phyloP scores from a whole-genome alignment of 2,888 invertebrate species.

The Lasioglossum pauxillum region DNA sequence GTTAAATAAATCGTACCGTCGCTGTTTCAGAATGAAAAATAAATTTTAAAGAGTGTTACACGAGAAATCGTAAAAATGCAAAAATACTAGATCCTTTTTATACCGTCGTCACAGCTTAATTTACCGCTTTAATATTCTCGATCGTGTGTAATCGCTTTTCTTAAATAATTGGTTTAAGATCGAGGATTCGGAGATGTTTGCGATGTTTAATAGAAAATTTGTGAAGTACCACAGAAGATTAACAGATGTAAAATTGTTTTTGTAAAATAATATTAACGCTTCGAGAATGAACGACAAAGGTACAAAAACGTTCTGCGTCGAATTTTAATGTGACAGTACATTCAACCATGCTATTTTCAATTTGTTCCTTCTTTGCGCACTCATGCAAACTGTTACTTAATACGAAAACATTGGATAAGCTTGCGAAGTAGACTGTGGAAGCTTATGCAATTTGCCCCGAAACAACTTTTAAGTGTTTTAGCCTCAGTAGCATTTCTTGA shows the following conservation, averaged over 20 bases:
- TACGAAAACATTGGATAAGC: no score
- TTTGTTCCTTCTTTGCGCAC: slow-evolving; percentile 8
- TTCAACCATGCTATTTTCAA: slow-evolving; percentile 33
- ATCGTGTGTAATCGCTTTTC: not conserved
- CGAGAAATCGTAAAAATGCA: slow-evolving; percentile 30
- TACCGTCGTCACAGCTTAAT: slow-evolving; percentile 2
- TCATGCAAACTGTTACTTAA: not conserved
- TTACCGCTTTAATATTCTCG: not conserved
- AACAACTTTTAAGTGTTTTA: no score
- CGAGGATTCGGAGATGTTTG: not conserved
- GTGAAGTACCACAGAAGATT: no score
- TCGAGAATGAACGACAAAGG: slow-evolving; percentile 7
- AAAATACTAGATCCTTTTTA: slow-evolving; percentile 3
- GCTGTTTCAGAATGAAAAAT: slow-evolving; percentile 15
- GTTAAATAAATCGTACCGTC: not conserved
- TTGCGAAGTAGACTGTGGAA: no score
- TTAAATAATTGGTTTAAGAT: not conserved
- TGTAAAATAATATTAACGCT: slow-evolving; percentile 4
- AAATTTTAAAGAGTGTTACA: slow-evolving; percentile 5
- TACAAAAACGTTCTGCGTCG: slow-evolving; percentile 24
- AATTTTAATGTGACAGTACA: slow-evolving; percentile 31
- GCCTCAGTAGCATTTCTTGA: no score
- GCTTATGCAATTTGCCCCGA: no score
- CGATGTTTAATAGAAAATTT: slow-evolving; percentile 14
- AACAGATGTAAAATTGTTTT: slow-evolving; percentile 3